Base-by-base conservation (phyloP, 2,797 vertebrate species). In the Gambusia yucatana region DNA sequence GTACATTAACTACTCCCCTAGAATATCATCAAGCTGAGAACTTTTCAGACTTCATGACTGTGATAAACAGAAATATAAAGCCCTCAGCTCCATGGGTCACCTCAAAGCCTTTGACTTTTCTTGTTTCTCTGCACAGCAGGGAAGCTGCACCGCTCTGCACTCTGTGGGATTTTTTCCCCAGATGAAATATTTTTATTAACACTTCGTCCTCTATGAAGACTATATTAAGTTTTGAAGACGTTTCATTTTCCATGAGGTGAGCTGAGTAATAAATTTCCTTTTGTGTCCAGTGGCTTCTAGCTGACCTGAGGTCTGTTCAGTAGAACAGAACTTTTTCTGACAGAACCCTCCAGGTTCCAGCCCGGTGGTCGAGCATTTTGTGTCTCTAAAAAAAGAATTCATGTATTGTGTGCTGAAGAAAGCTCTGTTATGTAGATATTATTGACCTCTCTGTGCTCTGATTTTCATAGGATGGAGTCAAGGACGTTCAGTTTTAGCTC, bases 51-150 rank as follows among this genome's bases (percentile, higher is more conserved):
- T 13, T n/a, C 13, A 75, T 72, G 46, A 61, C 36, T 69, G 22
- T 20, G 20, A 48, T 2, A 48, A 0, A 36, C 71, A 59, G 22
- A 39, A 0, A 6, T 13, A 41, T 22, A 41, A 72, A 71, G 14
- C n/a, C 36, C 44, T 48, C 73, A 13, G 9, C 67, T 61, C 44
- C 22, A 22, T 22, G 4, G 77, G 57, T 48, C 17, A 20, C 9
- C 72, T 50, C 72, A 73, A 70, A 7, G 67, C 14, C 41, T 44
- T n/a, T 44, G 67, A 70, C 14, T 72, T 59, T 11, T 72, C 33
- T 36, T 48, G n/a, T 36, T 50, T 33, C 28, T 72, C 28, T 30
- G 46, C 33, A 20, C 28, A 50, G 46, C 7, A 47, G 69, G 69
- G 69, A 59, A 14, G 43, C n/a, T 30, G n/a, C 14, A 1, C 28